phyloP scores from a whole-genome alignment of 2,113 vertebrate species.

The Sciurus niger region DNA sequence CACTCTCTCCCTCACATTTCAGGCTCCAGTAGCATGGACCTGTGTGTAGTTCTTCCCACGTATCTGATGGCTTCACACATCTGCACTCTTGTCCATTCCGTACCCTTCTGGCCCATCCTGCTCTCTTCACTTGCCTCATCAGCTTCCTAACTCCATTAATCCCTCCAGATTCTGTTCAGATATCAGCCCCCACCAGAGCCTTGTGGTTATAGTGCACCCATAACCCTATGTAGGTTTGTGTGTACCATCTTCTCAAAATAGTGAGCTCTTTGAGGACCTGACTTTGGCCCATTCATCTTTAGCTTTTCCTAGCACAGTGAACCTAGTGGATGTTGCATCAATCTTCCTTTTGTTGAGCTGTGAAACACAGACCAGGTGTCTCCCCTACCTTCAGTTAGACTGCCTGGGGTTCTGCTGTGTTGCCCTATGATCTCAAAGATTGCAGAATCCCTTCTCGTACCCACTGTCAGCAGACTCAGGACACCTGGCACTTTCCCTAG shows the following conservation, averaged over 20 bases:
- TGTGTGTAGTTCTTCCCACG: neutral
- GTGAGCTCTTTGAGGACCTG: neutral
- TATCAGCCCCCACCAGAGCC: neutral
- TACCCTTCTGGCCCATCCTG: neutral
- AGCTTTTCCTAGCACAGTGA: neutral
- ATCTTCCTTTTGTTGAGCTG: neutral
- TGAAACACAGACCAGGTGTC: neutral
- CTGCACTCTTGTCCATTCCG: no score
- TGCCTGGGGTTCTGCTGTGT: neutral
- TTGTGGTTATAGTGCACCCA: neutral
- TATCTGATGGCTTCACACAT: neutral
- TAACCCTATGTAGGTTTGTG: neutral
- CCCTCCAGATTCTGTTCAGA: neutral
- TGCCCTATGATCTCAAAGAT: neutral
- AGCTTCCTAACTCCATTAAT: neutral
- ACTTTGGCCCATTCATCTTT: no score
- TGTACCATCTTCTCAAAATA: neutral
- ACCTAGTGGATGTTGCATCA: neutral
- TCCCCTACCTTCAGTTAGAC: neutral
- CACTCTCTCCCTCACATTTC: neutral
- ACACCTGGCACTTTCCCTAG: neutral
- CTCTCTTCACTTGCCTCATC: neutral
- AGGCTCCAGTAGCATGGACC: neutral
- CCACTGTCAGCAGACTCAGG: neutral
- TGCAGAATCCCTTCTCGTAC: neutral